Evolutionary conservation across 2,888 invertebrate genomes (phyloP), one percentile per base, ranked within the genome.

Genomic region (Stenodera caucasica): DNA sequence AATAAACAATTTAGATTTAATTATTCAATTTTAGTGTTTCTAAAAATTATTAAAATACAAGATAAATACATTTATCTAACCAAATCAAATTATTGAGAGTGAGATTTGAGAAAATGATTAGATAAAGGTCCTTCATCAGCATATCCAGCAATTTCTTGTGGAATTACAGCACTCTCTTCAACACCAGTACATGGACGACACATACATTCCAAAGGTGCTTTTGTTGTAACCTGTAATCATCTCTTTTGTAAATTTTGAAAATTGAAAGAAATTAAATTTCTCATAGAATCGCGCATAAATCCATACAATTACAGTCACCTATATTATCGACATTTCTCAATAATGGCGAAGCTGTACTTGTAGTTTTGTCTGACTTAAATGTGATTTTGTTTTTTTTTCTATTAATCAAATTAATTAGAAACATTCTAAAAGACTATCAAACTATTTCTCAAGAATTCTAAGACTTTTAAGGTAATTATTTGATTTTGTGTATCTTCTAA

Each of bases 141-240:
- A 75, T 92, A 94, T 40, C 91, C 91, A 54, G 92, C 91, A 45
- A 95, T 89, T 84, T 96, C 95, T 82, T 95, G 94, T 2, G 95
- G 94, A 63, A 95, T 85, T 49, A 95, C 89, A 2, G 93, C 86
- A 72, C 90, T 91, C 80, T 95, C 94, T 77, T 96, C 94, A 6
- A 95, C 87, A 12, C 89, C 90, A 0, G 93, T 92, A 78, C 96
- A 96, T 0, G 96, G 95, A 33, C 96, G 88, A 75, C 96, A 96
- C 94, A 96, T 95, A 75, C 96, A 96, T 78, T 94, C 94, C 55
- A 94, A 80, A 0, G 96, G 96, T 12, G 95, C 95, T 80, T 94
- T 93, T 5, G 95, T 96, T n/a, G 90, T 87, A 2, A 95, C 91
- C 92, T 93, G 73, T 55, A 82, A 76, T 21, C 3, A 40, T 18